Conservation (phyloP, 2,113 vertebrate genomes). For the Aplodontia rufa region DNA sequence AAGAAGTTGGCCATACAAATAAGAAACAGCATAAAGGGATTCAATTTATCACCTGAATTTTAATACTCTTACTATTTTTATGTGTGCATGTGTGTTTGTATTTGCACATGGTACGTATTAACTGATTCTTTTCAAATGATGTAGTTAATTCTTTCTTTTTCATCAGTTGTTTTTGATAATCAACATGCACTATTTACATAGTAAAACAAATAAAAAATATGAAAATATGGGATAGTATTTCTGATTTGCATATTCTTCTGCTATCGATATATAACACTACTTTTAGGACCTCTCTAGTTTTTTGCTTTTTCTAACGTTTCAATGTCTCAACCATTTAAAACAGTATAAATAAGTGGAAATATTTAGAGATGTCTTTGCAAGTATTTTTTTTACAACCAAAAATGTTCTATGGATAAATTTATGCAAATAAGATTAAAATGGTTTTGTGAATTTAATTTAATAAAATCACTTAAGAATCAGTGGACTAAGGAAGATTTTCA, state of each 20-base stretch:
- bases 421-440: neutral
- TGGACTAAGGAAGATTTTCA: neutral
- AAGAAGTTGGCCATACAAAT: neutral
- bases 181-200: neutral
- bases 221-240: neutral
- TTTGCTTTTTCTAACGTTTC: neutral
- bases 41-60: neutral
- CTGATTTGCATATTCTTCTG: neutral
- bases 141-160: neutral
- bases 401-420: neutral
- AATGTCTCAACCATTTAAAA: neutral
- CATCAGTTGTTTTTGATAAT: neutral
- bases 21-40: neutral
- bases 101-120: neutral
- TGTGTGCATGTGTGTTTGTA: neutral
- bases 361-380: neutral
- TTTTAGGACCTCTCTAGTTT: neutral
- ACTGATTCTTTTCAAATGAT: neutral
- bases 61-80: neutral
- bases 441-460: conserved; percentile 30
- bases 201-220: neutral
- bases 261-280: neutral
- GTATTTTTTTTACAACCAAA: neutral
- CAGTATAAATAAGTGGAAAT: neutral
- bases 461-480: conserved; percentile 8